phyloP scores from a whole-genome alignment of 2,888 invertebrate genomes.

The Himalopsyche anomala region DNA sequence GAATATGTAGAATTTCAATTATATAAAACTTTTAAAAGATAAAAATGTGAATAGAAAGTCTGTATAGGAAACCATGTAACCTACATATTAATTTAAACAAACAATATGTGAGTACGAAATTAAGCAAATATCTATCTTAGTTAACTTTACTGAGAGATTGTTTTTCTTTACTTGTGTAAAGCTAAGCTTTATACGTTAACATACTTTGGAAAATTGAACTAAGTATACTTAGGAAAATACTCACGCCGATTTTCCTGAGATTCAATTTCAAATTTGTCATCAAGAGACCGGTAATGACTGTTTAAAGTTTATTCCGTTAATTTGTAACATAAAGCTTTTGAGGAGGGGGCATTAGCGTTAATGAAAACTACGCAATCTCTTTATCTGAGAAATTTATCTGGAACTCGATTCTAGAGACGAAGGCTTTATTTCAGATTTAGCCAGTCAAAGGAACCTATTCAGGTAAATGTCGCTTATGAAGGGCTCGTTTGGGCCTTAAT shows the following conservation, averaged over 20 bases:
- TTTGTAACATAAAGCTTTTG: slow-evolving; percentile 26
- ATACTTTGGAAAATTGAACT: too few relatives aligned
- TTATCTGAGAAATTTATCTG: slow-evolving; percentile 55
- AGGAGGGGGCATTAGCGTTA: slow-evolving; percentile 49
- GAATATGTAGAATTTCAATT: too few relatives aligned
- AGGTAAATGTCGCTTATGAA: slow-evolving; percentile 16
- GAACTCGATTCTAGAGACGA: slow-evolving; percentile 31
- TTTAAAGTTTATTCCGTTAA: slow-evolving; percentile 24
- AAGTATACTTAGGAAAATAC: too few relatives aligned
- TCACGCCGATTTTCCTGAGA: neutral
- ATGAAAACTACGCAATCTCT: slow-evolving; percentile 57
- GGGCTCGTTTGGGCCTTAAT: neutral
- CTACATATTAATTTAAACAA: too few relatives aligned
- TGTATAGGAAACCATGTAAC: too few relatives aligned
- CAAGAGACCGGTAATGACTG: slow-evolving; percentile 15
- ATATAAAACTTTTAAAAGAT: too few relatives aligned
- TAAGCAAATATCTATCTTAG: too few relatives aligned
- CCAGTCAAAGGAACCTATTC: slow-evolving; percentile 9
- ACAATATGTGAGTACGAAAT: too few relatives aligned
- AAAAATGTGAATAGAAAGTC: too few relatives aligned
- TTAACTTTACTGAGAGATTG: too few relatives aligned
- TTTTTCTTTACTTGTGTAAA: too few relatives aligned
- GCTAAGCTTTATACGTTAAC: too few relatives aligned
- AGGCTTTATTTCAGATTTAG: neutral
- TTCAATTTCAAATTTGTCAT: slow-evolving; percentile 15